Evolutionary conservation across 2,113 vertebrate species (phyloP).

Genomic region (Noctilio leporinus): DNA sequence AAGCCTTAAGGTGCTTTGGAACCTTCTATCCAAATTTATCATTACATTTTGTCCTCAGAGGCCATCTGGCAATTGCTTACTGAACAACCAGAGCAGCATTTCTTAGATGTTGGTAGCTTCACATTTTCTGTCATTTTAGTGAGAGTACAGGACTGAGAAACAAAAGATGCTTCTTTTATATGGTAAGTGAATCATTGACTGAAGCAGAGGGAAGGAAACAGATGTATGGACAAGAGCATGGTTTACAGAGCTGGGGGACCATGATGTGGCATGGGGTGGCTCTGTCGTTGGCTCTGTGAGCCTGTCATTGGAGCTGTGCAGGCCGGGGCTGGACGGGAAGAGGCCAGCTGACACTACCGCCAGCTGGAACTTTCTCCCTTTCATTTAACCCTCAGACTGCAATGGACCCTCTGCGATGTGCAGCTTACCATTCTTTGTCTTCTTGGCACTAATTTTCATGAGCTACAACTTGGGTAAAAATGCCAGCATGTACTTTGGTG

Average conservation of each 20-base stretch:
- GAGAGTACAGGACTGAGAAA: neutral
- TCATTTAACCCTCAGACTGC: neutral
- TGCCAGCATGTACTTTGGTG: neutral
- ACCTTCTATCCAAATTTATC: neutral
- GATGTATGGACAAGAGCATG: neutral
- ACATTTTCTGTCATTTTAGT: neutral
- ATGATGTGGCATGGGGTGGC: neutral
- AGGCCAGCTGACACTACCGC: neutral
- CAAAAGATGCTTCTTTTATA: neutral
- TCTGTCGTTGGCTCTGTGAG: neutral
- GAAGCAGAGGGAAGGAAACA: neutral
- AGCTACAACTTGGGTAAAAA: neutral
- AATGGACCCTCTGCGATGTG: fast-evolving
- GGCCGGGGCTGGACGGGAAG: neutral
- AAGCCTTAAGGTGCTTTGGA: neutral
- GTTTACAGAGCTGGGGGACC: neutral
- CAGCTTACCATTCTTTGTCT: neutral
- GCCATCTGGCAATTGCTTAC: neutral
- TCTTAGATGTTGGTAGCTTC: neutral
- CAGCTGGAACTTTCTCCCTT: neutral
- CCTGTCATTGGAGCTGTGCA: neutral
- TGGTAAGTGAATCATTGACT: neutral
- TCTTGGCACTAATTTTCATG: neutral
- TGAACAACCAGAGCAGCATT: neutral
- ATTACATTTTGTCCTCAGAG: neutral